A percentile compares a stretch with the other conserved stretches of the same genome.
Conservation (phyloP, 2,888 invertebrate genomes). For the Sesia bembeciformis region DNA sequence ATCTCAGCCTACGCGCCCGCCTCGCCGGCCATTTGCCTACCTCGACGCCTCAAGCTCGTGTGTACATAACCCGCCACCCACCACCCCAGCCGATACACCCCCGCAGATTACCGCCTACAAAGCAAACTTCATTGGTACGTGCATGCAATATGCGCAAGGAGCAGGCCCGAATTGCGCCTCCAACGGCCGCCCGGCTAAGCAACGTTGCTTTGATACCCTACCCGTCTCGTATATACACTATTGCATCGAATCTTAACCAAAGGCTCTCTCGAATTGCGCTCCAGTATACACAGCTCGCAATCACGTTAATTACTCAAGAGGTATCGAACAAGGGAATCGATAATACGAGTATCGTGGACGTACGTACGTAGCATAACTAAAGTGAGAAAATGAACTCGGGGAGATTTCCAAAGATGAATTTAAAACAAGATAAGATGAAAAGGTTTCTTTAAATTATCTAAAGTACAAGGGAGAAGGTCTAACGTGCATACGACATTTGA, state of each 20-base stretch:
- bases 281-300: constrained; percentile 30
- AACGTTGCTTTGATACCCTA: constrained; percentile 66
- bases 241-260: constrained; percentile 46
- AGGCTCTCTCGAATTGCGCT: constrained; percentile 33
- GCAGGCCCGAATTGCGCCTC: constrained; percentile 59
- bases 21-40: constrained; percentile 73
- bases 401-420: neutral
- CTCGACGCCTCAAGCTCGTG: constrained; percentile 72
- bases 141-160: constrained; percentile 75
- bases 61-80: constrained; percentile 68
- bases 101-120: constrained; percentile 73
- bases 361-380: neutral
- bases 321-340: constrained; percentile 20
- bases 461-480: constrained; percentile 5
- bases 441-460: neutral
- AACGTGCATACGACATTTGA: constrained; percentile 8
- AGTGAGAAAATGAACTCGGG: neutral
- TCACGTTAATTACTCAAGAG: constrained; percentile 51
- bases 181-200: constrained; percentile 29
- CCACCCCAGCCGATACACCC: constrained; percentile 61
- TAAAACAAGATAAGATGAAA: neutral
- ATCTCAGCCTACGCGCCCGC: constrained; percentile 69
- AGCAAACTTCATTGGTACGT: constrained; percentile 75
- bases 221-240: constrained; percentile 38
- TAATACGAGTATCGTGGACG: constrained; percentile 11